Percentiles rank a stretch among this genome's conserved stretches.
phyloP scores from a whole-genome alignment of 2,113 vertebrate species.

The Silurus asotus region DNA sequence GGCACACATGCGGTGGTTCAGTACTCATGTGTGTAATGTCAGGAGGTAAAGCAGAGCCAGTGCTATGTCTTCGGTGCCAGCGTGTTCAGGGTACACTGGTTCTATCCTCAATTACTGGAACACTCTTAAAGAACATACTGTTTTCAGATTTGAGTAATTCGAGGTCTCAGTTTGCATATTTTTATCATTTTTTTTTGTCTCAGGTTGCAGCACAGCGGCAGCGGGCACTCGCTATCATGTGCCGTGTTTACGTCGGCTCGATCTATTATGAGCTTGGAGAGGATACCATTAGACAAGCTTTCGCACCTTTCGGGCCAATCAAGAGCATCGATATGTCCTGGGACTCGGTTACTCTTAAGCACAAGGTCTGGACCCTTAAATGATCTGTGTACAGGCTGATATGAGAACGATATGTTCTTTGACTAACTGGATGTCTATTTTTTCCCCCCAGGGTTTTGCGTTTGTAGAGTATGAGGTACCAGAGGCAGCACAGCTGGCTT shows the following conservation, averaged over 20 bases:
- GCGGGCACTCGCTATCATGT: slow-evolving; percentile 98
- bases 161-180: not conserved
- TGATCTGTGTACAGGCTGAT: not conserved
- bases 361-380: slow-evolving; percentile 78
- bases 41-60: slow-evolving; percentile 54
- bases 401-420: not conserved
- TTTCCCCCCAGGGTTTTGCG: slow-evolving; percentile 84
- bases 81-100: slow-evolving; percentile 47
- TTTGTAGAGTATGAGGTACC: slow-evolving; percentile 98
- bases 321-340: slow-evolving; percentile 99
- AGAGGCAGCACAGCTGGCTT: slow-evolving; percentile 93
- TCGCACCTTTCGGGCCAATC: slow-evolving; percentile 96
- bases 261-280: slow-evolving; percentile 98
- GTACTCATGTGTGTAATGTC: slow-evolving; percentile 58
- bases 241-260: slow-evolving; percentile 96
- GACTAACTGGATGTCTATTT: not conserved
- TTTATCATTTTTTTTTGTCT: not conserved
- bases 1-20: slow-evolving; percentile 47
- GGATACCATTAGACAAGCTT: slow-evolving; percentile 97
- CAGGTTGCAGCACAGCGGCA: slow-evolving; percentile 98
- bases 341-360: slow-evolving; percentile 99
- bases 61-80: slow-evolving; percentile 60
- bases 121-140: not conserved
- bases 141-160: not conserved
- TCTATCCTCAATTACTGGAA: slow-evolving; percentile 57